Evolutionary conservation across 2,888 invertebrate species (phyloP), one percentile per base, ranked within the genome.

Genomic region (Eupithecia inturbata): DNA sequence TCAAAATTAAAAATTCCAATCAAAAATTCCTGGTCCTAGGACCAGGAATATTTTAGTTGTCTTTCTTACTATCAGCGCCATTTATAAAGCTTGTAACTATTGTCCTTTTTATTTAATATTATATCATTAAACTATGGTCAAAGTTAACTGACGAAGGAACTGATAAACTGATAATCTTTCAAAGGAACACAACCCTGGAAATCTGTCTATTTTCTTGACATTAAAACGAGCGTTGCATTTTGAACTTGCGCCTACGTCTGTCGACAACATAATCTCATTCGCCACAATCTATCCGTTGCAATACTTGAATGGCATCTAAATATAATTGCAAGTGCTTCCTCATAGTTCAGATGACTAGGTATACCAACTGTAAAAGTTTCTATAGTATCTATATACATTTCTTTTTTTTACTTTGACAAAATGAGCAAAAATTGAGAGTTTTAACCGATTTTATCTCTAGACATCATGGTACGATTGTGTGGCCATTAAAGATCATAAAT

Each of bases 231-330:
- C 77, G 70, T 77, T 74, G 73, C 75, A 60, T 75, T 75, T 78
- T 10, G 39, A 74, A 69, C 75, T 73, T 72, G 69, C 77, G 74
- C 73, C 60, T 64, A 77, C 74, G 63, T 72, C 62, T 53, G 69
- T 70, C 76, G 76, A 81, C 80, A 80, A 78, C 75, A 74, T 82
- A 81, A 81, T 82, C 79, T 75, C 72, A 76, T 76, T 78, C 76
- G 77, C 73, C 49, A 77, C 78, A 75, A 79, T 71, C 74, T 77
- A 70, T 77, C 76, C 70, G 49, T 73, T 74, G 41, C 45, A 70
- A 70, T 62, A 63, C 60, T 53, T 75, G 71, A 71, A 73, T 73
- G 72, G 71, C 73, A 73, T 71, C 63, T 75, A 73, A 76, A 73
- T 76, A 68, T 72, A 74, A 77, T 77, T 57, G 68, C 67, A 69